These are phyloP conservation scores for Anthrax anthrax DNA, from an alignment of 2,888 invertebrate species.

Conservation along the genomic window DNA sequence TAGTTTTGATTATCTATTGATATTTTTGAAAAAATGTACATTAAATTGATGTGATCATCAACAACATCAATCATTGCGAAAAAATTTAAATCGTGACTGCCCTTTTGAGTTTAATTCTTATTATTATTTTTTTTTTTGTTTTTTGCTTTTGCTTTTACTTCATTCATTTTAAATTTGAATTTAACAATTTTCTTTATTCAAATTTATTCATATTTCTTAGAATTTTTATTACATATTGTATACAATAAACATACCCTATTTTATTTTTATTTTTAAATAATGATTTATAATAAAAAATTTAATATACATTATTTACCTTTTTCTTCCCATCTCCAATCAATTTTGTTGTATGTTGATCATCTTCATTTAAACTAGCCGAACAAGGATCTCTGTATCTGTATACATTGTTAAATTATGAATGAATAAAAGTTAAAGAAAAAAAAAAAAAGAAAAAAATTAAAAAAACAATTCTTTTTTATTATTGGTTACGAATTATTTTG, in stretches of 20 bases:
- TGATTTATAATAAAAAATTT: too few species aligned
- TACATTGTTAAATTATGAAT: not conserved
- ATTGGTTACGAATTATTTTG: too few species aligned
- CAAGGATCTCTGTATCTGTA: slow-evolving; percentile 68
- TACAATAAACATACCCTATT: too few species aligned
- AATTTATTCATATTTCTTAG: too few species aligned
- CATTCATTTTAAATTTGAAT: too few species aligned
- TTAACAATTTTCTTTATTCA: too few species aligned
- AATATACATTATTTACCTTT: slow-evolving; percentile 48
- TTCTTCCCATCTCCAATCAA: slow-evolving; percentile 72
- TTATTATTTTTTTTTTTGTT: not conserved
- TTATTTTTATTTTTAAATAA: too few species aligned
- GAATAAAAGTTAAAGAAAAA: not conserved
- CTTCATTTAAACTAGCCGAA: slow-evolving; percentile 76
- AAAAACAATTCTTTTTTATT: not conserved
- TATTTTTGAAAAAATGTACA: too few species aligned
- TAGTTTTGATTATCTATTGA: too few species aligned
- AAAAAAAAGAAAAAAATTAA: not conserved
- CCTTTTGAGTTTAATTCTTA: not conserved
- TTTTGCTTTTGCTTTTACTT: not conserved
- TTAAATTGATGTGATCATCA: too few species aligned
- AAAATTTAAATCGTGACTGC: not conserved
- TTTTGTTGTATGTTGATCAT: slow-evolving; percentile 84
- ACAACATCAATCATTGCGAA: too few species aligned
- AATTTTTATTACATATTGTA: too few species aligned